phyloP scores from a whole-genome alignment of 2,888 invertebrate genomes.

The Plebejus melissa region DNA sequence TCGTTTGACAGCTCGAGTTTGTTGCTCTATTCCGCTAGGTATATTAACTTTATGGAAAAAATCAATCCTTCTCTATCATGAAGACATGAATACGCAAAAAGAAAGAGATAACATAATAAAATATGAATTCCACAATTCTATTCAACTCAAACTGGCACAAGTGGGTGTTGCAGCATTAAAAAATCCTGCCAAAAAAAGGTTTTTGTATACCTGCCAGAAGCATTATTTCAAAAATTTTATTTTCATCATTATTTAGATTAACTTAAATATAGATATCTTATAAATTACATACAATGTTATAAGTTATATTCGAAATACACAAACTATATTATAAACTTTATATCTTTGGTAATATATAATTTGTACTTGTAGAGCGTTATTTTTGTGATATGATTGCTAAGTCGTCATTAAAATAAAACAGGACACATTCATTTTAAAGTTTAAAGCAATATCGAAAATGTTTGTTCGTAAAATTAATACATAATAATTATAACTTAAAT shows the following conservation, averaged over 20 bases:
- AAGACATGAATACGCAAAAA: too few relatives aligned
- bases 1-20: too few relatives aligned
- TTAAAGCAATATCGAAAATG: neutral
- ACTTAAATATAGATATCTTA: conserved; percentile 12
- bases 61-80: too few relatives aligned
- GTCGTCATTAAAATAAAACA: neutral
- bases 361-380: conserved; percentile 44
- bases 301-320: conserved; percentile 2
- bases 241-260: neutral
- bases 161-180: neutral
- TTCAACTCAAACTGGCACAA: too few relatives aligned
- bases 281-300: neutral
- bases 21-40: too few relatives aligned
- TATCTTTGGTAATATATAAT: conserved; percentile 49
- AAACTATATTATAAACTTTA: conserved; percentile 28
- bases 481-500: neutral
- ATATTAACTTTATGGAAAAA: too few relatives aligned
- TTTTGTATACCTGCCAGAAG: neutral
- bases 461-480: neutral
- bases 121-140: too few relatives aligned
- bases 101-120: too few relatives aligned
- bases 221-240: neutral
- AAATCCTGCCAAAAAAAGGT: neutral
- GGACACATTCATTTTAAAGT: neutral
- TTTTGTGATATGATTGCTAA: conserved; percentile 18